phyloP scores from a whole-genome alignment of 2,113 vertebrate genomes.

The Pimephales promelas region DNA sequence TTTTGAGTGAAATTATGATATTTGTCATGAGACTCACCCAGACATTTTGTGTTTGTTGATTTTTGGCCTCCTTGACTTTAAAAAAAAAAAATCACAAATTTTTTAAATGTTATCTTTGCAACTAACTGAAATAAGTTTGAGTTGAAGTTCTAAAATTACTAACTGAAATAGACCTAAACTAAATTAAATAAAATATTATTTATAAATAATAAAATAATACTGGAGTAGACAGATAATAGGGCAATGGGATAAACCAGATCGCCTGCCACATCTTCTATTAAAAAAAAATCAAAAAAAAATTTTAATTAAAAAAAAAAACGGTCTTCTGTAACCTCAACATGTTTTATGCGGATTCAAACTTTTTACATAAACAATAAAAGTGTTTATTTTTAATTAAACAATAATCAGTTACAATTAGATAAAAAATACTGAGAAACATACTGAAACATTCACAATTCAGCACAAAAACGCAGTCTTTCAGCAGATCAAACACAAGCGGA shows the following conservation, averaged over 20 bases:
- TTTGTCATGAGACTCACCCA: background rate
- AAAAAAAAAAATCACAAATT: no score
- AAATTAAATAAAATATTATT: no score
- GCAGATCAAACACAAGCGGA: background rate
- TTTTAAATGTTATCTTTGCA: no score
- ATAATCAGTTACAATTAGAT: background rate
- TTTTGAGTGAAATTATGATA: background rate
- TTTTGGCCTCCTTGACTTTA: background rate
- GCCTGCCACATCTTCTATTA: no score
- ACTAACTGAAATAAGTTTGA: background rate
- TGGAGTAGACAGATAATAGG: no score
- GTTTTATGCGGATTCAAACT: background rate
- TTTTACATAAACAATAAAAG: constrained; percentile 3
- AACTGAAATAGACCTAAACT: background rate
- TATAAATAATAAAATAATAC: no score
- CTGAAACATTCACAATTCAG: background rate
- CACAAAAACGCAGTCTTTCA: background rate
- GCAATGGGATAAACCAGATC: no score
- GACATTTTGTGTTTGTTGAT: background rate
- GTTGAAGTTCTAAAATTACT: background rate
- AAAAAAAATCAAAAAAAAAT: no score
- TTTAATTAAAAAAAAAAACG: no score
- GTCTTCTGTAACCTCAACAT: background rate
- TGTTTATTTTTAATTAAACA: background rate
- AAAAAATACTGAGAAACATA: background rate